Base-by-base conservation (phyloP, 2,888 invertebrate genomes). In the Mactromeris polynyma region DNA sequence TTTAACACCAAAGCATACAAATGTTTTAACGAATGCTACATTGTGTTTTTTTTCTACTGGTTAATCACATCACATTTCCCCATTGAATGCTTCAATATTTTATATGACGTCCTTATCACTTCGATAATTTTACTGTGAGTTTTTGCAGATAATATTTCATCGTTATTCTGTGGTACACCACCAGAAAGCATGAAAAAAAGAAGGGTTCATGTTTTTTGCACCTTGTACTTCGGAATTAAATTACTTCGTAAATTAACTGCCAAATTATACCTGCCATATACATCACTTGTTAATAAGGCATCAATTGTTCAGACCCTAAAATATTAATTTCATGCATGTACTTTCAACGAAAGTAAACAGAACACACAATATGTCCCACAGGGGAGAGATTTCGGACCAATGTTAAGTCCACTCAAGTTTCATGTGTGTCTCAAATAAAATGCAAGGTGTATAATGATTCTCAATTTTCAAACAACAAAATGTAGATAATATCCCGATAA, bases 381-480 rank as follows among this genome's bases (percentile, higher is more conserved):
- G 36, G 36, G 36, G 31, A 73, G 73, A 73, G 33, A 73, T 73
- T 73, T 73, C 33, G 19, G 73, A 36, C 73, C 73, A 19, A 58
- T 36, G 33, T 73, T 19, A 26, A 73, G 73, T 2, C 36, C 73
- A 36, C 73, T 73, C 73, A 6, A 17, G 17, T 73, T 73, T 73
- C 73, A 11, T 33, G 33, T 9, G 7, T 17, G 19, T 73, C 73
- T 73, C 73, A 73, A 73, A 73, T 73, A 73, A 73, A 73, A 73
- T 73, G 73, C 73, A 73, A 73, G 73, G 73, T 36, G 73, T 36
- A 73, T 73, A 73, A 73, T 73, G 19, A 36, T 33, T 73, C 73
- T 73, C 36, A 73, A 73, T 73, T 73, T 73, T 73, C 73, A 73
- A 73, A 73, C 73, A 33, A 73, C 31, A 73, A 73, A 73, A 0